These are phyloP conservation scores for Ephydatia muelleri DNA, from an alignment of 37 sponge, comb jelly and placozoan species.

Conservation along the genomic window DNA sequence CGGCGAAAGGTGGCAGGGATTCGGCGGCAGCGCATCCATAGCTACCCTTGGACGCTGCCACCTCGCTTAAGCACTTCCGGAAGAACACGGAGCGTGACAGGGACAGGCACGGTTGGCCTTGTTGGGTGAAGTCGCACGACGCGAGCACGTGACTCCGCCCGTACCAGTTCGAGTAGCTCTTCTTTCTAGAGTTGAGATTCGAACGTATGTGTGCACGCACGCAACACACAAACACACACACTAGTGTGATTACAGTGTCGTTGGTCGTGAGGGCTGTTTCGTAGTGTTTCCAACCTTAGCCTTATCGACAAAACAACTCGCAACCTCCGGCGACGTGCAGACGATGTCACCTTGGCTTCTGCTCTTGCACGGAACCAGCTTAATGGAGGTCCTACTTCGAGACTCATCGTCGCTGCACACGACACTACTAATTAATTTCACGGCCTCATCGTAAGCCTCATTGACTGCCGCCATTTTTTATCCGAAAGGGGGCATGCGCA, in stretches of 20 bases:
- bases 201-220: too few species aligned
- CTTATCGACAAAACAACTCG: background rate
- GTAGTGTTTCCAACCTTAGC: background rate
- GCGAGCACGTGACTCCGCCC: background rate
- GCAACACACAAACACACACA: too few species aligned
- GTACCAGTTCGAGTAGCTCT: background rate
- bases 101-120: conserved; percentile 30
- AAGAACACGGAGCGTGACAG: conserved; percentile 38
- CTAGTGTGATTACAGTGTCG: too few species aligned
- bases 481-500: background rate
- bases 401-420: background rate
- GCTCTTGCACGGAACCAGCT: background rate
- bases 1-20: background rate
- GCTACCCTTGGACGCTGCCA: background rate
- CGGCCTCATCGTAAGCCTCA: background rate
- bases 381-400: background rate
- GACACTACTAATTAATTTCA: background rate
- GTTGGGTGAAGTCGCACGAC: conserved; percentile 5
- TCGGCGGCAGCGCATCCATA: conserved; percentile 19
- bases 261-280: too few species aligned
- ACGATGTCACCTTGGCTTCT: background rate
- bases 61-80: conserved; percentile 11
- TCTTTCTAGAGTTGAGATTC: background rate
- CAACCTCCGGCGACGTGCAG: background rate
- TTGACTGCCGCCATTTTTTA: background rate